These are phyloP conservation scores for Mystacornis crossleyi DNA, from an alignment of 2,113 vertebrate species.

Conservation along the genomic window DNA sequence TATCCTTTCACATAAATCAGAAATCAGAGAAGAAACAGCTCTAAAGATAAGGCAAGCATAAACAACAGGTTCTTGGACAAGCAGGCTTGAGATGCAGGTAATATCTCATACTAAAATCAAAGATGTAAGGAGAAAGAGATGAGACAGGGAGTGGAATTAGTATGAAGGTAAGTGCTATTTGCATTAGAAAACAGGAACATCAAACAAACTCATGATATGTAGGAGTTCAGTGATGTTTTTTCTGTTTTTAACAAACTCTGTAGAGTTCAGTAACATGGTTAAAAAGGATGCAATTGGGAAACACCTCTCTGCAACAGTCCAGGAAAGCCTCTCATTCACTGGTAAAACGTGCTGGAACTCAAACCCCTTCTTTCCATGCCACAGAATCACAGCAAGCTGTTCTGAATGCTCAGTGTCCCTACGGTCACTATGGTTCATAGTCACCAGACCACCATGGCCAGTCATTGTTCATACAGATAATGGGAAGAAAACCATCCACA, in stretches of 20 bases:
- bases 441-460: not conserved
- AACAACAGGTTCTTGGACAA: not conserved
- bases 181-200: not conserved
- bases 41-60: not conserved
- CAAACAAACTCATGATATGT: not conserved
- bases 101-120: not conserved
- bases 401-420: not conserved
- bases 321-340: not conserved
- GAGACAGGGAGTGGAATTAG: not conserved
- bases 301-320: not conserved
- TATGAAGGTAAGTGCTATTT: not conserved
- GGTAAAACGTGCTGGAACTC: not conserved
- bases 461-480: not conserved
- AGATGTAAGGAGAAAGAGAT: not conserved
- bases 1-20: not conserved
- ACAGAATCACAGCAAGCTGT: not conserved
- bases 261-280: not conserved
- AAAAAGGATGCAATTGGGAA: not conserved
- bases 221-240: not conserved
- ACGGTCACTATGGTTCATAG: not conserved
- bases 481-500: not conserved
- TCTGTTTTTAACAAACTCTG: not conserved
- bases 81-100: not conserved
- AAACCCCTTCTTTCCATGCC: not conserved
- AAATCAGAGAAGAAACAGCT: not conserved